Conservation (phyloP, 2,797 vertebrate genomes). For the Erithacus rubecula region DNA sequence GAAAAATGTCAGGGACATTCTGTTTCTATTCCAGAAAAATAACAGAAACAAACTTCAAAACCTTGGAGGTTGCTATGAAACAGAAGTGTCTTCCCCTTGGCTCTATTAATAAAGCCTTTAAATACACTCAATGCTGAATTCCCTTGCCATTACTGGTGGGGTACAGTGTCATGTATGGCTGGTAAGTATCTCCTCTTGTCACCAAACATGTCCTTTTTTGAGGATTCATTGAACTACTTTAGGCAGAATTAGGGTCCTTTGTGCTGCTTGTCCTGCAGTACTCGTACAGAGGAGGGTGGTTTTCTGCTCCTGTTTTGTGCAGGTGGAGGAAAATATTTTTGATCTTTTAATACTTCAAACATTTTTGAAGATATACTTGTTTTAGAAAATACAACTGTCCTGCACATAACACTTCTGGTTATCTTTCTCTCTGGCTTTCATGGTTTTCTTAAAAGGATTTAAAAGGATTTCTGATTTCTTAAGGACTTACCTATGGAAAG, state of each 20-base stretch:
- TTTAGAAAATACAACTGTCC: neutral
- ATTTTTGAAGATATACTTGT: neutral
- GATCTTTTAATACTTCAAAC: neutral
- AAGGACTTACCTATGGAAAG: neutral
- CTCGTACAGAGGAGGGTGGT: neutral
- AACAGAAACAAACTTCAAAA: constrained; percentile 40
- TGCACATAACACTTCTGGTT: neutral
- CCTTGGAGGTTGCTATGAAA: constrained; percentile 29
- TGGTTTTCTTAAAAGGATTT: neutral
- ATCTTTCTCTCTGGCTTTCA: neutral
- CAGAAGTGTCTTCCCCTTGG: neutral
- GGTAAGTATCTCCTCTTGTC: neutral
- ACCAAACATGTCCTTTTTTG: neutral
- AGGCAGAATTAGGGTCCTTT: neutral
- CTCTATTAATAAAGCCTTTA: constrained; percentile 3
- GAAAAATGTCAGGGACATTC: constrained; percentile 30
- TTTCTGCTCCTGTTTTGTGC: neutral
- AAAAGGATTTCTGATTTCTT: neutral
- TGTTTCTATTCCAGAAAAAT: constrained; percentile 23
- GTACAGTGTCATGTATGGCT: neutral
- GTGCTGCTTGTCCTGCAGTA: neutral
- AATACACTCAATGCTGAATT: neutral
- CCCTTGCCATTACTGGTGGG: neutral
- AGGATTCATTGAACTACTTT: neutral
- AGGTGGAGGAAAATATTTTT: neutral